phyloP scores from a whole-genome alignment of 64 coral and sea anemone species.

The Cladopsammia gracilis region DNA sequence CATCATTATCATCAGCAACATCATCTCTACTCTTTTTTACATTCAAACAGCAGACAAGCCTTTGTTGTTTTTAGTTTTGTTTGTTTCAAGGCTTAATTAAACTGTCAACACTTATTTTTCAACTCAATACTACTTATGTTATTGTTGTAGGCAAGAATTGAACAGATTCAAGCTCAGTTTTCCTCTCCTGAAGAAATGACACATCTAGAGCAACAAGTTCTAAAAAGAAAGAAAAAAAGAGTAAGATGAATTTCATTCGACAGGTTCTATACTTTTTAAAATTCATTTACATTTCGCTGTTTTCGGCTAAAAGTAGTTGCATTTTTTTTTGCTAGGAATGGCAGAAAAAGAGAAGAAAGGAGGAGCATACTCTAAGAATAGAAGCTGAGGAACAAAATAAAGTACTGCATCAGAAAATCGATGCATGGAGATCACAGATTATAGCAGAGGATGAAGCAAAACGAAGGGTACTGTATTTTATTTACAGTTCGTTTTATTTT shows the following conservation, averaged over 20 bases:
- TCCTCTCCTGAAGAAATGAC: conserved; percentile 36
- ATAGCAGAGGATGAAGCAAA: conserved; percentile 73
- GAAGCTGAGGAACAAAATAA: conserved; percentile 42
- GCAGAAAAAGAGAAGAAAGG: conserved; percentile 37
- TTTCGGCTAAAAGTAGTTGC: not conserved
- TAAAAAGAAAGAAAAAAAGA: conserved; percentile 55
- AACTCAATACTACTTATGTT: not conserved
- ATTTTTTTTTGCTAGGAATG: conserved; percentile 30
- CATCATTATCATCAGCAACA: no score
- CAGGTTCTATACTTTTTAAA: not conserved
- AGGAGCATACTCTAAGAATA: not conserved
- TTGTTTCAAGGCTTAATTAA: no score
- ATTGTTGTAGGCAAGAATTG: conserved; percentile 32
- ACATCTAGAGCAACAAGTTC: conserved; percentile 23
- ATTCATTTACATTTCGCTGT: not conserved
- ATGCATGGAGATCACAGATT: conserved; percentile 68
- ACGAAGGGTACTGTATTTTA: conserved; percentile 52
- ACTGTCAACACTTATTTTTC: not conserved
- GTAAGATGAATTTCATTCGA: not conserved
- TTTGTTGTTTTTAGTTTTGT: no score
- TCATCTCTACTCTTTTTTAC: no score
- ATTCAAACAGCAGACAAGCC: no score
- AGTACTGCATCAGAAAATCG: conserved; percentile 58
- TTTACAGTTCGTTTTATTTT: not conserved
- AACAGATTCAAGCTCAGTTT: conserved; percentile 31